Evolutionary conservation across 1,140 invertebrate species (phyloP).

Genomic region (Lutraria rhynchaena): DNA sequence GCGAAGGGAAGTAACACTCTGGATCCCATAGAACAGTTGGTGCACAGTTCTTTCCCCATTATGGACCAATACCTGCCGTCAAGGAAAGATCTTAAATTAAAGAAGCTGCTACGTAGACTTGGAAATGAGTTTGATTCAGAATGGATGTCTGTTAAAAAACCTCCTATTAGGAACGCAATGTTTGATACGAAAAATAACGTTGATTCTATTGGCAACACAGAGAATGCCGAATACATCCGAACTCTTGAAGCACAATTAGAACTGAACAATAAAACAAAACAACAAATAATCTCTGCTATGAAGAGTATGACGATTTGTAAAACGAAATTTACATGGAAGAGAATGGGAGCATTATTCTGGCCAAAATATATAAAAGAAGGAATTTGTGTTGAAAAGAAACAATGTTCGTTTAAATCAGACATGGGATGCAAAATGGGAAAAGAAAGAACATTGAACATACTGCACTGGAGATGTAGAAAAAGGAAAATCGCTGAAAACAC

Average conservation of each 20-base stretch:
- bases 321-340: constrained; percentile 33
- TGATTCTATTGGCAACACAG: background rate
- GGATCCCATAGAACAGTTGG: background rate
- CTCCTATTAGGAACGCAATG: background rate
- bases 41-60: constrained; percentile 7
- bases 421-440: constrained; percentile 24
- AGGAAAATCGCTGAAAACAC: background rate
- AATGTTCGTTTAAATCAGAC: constrained; percentile 33
- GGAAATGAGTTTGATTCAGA: constrained; percentile 36
- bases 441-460: background rate
- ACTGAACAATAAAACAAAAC: background rate
- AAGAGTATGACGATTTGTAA: background rate
- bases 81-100: constrained; percentile 27
- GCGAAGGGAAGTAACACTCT: background rate
- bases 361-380: constrained; percentile 31
- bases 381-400: background rate
- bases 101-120: constrained; percentile 27
- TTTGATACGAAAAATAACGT: background rate
- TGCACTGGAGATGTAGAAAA: constrained; percentile 38
- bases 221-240: background rate
- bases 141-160: constrained; percentile 31
- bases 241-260: background rate
- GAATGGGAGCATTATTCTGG: constrained; percentile 30
- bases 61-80: constrained; percentile 8
- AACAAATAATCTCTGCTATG: constrained; percentile 9